phyloP scores from a whole-genome alignment of 1,140 invertebrate genomes.

The Laupala kohalensis region DNA sequence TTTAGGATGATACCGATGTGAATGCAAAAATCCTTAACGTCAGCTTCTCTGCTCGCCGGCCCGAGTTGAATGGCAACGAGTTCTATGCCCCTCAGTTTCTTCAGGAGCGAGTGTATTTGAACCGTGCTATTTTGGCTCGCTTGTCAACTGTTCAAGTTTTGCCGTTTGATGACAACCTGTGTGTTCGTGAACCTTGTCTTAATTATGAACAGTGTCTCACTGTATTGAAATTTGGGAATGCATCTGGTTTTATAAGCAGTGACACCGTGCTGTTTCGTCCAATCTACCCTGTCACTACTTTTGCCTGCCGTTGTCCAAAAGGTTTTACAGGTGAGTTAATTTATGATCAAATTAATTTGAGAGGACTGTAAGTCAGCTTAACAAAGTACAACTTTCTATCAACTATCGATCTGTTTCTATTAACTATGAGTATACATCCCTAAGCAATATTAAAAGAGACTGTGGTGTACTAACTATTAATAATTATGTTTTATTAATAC shows the following conservation, averaged over 20 bases:
- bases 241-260: conserved; percentile 82
- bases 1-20: conserved; percentile 74
- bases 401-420: no score
- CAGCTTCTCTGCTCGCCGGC: conserved; percentile 77
- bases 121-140: conserved; percentile 69
- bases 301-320: conserved; percentile 75
- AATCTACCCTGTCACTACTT: conserved; percentile 89
- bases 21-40: conserved; percentile 80
- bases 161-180: conserved; percentile 94
- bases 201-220: conserved; percentile 91
- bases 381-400: no score
- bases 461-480: no score
- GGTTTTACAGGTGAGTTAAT: conserved; percentile 54
- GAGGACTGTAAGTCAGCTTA: no score
- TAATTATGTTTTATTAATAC: no score
- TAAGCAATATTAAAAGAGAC: no score
- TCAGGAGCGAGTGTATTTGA: conserved; percentile 86
- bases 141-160: conserved; percentile 81
- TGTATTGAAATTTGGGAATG: conserved; percentile 85
- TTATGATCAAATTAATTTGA: no score
- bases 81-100: conserved; percentile 81
- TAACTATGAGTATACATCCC: no score
- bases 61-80: conserved; percentile 60
- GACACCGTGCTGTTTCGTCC: conserved; percentile 85
- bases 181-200: conserved; percentile 87